Evolutionary conservation across 2,113 vertebrate species (phyloP).

Genomic region (Clarias magur): DNA sequence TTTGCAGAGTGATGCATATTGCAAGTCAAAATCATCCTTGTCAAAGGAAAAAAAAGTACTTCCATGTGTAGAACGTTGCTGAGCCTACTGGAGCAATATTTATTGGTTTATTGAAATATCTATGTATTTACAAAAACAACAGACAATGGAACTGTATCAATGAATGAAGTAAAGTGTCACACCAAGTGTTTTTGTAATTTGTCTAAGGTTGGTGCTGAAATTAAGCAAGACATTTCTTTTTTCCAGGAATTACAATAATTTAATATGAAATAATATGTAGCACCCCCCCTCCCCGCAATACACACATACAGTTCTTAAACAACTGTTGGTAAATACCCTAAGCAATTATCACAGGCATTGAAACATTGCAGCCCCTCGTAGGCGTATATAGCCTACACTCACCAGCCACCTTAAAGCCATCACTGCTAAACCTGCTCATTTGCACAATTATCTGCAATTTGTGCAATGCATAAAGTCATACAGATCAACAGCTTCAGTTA

Average conservation of each 20-base stretch:
- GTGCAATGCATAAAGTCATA: not conserved
- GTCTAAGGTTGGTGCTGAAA: conserved; percentile 18
- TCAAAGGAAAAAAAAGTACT: conserved; percentile 24
- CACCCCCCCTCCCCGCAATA: not conserved
- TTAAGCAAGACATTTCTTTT: conserved; percentile 6
- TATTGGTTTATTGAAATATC: conserved; percentile 27
- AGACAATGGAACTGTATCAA: conserved; percentile 25
- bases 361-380: conserved; percentile 11
- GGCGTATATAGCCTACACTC: not conserved
- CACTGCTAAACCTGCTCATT: not conserved
- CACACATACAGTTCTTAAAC: not conserved
- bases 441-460: not conserved
- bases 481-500: not conserved
- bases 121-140: conserved; percentile 21
- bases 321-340: not conserved
- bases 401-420: not conserved
- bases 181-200: conserved; percentile 20
- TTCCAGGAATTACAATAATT: conserved; percentile 1
- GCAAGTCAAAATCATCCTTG: conserved; percentile 21
- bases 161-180: conserved; percentile 33
- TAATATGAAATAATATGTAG: conserved; percentile 5
- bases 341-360: conserved; percentile 2
- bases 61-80: conserved; percentile 23
- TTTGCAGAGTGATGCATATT: conserved; percentile 24
- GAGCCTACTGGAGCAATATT: conserved; percentile 30